Evolutionary conservation across 1,140 invertebrate genomes (phyloP), one percentile per base, ranked within the genome.

Genomic region (Sycophaga agraensis): DNA sequence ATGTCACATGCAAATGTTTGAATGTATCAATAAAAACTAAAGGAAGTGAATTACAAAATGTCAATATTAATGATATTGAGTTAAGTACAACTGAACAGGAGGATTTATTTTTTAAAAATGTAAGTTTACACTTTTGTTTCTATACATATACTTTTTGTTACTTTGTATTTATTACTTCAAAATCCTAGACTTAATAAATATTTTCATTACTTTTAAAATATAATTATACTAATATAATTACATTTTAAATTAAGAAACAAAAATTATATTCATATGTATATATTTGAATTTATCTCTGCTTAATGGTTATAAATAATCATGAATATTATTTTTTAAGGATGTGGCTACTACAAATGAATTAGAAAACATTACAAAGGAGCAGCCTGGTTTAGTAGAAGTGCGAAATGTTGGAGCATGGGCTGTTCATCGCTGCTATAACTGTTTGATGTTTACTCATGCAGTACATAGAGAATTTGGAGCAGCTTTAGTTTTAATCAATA

Each of bases 361-460:
- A 17, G 72, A 74, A 28, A 76, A 70, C 58, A 82, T 84, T 50
- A 77, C 65, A 26, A 83, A 83, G 65, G 76, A 79, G 59, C 81
- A 82, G 59, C 68, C 79, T 14, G 73, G 74, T 22, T 70, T 84
- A 45, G 74, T 84, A 24, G 72, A 78, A 63, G 68, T 75, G 31
- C 73, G 72, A 67, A 78, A 75, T 68, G 66, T 82, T 6, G 83
- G 80, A 39, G 66, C 71, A 34, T 84, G 83, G 83, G 71, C 75
- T 35, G 69, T 84, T 59, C 76, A 81, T 70, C 72, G 73, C 43
- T 84, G 83, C 73, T 74, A 72, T 5, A 81, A 81, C 67, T 82
- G 80, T 70, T 67, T 60, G n/a, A 69, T 68, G 59, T 76, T 82
- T 61, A 83, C 83, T 14, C 82, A 84, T 73, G 82, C 83, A n/a